Conservation (phyloP, 2,888 invertebrate species). For the Fissipunctia ypsillon region DNA sequence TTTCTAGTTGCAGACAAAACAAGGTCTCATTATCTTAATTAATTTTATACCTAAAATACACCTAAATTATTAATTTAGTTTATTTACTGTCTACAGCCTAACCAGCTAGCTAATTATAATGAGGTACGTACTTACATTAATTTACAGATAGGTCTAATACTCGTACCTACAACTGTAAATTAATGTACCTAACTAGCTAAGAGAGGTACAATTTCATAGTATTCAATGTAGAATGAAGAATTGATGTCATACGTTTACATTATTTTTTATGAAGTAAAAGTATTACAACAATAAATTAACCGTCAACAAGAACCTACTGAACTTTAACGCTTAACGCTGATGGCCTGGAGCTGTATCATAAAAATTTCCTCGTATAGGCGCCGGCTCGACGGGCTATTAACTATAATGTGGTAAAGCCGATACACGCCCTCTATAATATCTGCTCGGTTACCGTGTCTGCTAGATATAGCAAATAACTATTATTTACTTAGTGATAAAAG, state of each 20-base stretch:
- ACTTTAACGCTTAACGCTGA: slow-evolving; percentile 55
- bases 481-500: not conserved
- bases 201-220: not conserved
- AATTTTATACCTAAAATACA: not conserved
- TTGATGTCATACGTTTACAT: slow-evolving; percentile 10
- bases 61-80: not conserved
- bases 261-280: slow-evolving; percentile 26
- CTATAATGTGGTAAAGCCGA: slow-evolving; percentile 70
- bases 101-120: not conserved
- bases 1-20: not conserved
- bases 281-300: slow-evolving; percentile 35
- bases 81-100: slow-evolving; percentile 1
- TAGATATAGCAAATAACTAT: not conserved
- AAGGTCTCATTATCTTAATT: not conserved
- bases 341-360: slow-evolving; percentile 72
- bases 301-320: slow-evolving; percentile 52
- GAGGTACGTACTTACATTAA: not conserved
- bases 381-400: slow-evolving; percentile 81
- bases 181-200: not conserved
- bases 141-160: too few relatives aligned
- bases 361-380: slow-evolving; percentile 77
- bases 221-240: not conserved
- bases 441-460: slow-evolving; percentile 21
- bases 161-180: too few relatives aligned
- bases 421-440: slow-evolving; percentile 43